These are phyloP conservation scores for Neogale vison DNA, from an alignment of 2,113 vertebrate species.

Conservation along the genomic window DNA sequence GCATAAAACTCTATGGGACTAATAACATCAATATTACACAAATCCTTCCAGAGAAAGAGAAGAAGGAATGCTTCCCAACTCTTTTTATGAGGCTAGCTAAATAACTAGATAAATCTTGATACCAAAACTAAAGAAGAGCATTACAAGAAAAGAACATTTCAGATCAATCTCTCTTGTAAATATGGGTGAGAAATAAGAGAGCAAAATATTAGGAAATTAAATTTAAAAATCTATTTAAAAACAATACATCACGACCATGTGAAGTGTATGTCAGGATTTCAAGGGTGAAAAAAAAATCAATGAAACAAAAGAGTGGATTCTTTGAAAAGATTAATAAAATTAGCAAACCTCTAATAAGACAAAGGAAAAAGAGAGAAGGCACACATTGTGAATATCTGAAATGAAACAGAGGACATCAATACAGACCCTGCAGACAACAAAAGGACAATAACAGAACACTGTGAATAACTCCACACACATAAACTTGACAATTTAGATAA, in stretches of 20 bases:
- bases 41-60: conserved; percentile 29
- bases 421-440: background rate
- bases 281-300: conserved; percentile 44
- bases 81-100: conserved; percentile 5
- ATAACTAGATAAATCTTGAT: conserved; percentile 30
- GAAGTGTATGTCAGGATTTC: background rate
- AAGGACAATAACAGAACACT: conserved; percentile 9
- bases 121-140: conserved; percentile 10
- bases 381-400: conserved; percentile 23
- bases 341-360: conserved; percentile 34
- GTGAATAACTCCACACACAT: conserved; percentile 8
- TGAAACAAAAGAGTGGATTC: conserved; percentile 28
- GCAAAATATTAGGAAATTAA: conserved; percentile 35
- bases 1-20: conserved; percentile 45
- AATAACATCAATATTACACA: conserved; percentile 25
- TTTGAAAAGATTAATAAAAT: conserved; percentile 56
- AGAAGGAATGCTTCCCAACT: background rate
- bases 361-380: background rate
- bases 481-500: conserved; percentile 24
- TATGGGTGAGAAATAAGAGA: conserved; percentile 2
- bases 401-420: background rate
- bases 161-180: conserved; percentile 33
- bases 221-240: conserved; percentile 45
- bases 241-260: conserved; percentile 56
- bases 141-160: conserved; percentile 49